Evolutionary conservation across 2,797 vertebrate species (phyloP), one percentile per base, ranked within the genome.

Genomic region (Trachurus trachurus): DNA sequence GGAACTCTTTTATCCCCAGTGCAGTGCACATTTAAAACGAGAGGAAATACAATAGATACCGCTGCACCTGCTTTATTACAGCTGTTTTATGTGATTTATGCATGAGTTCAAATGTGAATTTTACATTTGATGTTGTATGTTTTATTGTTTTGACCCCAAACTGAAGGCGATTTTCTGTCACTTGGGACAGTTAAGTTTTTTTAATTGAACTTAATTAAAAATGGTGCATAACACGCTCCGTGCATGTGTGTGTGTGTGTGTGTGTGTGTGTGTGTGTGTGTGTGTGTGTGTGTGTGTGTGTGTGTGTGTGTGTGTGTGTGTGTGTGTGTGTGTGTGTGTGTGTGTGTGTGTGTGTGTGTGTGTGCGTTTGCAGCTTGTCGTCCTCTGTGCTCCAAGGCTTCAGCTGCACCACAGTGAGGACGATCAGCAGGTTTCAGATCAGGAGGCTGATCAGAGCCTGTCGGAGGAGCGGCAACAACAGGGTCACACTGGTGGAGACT

Each of bases 351-450:
- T 63, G 31, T 75, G 45, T 67, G 40, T 80, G 15, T 86, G 22
- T 83, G 26, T 82, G 22, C 87, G 26, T 61, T 37, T 68, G 58
- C 45, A 95, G 95, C 56, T 75, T 96, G 68, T 94, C 95, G 0
- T 93, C 94, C 34, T 82, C 83, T 31, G 80, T 95, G 57, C 87
- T 96, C 49, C 94, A 95, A 89, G 95, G 95, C 6, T 95, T 96
- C 87, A 94, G 91, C 0, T 95, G 95, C 71, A 93, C 92, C 0
- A 56, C 77, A 1, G 90, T 94, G 62, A 79, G 83, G 59, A 63
- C 1, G 0, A 7, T 95, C 22, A 0, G 17, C 9, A 59, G 0
- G 0, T 0, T 0, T 1, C 89, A 93, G 61, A 45, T 93, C 63
- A 87, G 57, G 21, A 88, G 4, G 1, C 86, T 96, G 77, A 60